Percentiles rank a stretch among this genome's conserved stretches.
These are phyloP conservation scores for Harpalus rubripes DNA, from an alignment of 2,888 invertebrate species.

Conservation along the genomic window DNA sequence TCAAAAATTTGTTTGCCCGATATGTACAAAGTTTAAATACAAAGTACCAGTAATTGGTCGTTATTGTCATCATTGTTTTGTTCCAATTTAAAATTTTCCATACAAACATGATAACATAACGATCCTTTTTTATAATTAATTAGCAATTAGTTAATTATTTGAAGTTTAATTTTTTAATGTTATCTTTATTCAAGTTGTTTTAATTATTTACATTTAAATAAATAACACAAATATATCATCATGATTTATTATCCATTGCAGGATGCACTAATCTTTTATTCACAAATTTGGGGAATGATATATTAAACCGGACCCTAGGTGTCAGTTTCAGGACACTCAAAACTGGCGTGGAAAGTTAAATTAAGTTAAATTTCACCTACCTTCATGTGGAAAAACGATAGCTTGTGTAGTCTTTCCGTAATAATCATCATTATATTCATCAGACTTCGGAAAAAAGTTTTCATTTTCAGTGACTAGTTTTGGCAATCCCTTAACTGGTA, in stretches of 20 bases:
- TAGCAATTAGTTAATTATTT: conserved; percentile 6
- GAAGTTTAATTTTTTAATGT: background rate
- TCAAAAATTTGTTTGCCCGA: conserved; percentile 17
- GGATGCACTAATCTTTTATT: too few species aligned
- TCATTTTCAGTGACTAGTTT: conserved; percentile 88
- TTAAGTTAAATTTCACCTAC: conserved; percentile 75
- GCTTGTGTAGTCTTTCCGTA: conserved; percentile 92
- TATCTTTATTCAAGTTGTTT: background rate
- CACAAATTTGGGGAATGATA: too few species aligned
- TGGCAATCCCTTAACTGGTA: conserved; percentile 83
- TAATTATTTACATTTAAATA: too few species aligned
- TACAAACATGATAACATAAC: conserved; percentile 50
- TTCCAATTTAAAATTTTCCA: conserved; percentile 50
- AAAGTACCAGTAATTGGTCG: conserved; percentile 21
- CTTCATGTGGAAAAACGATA: conserved; percentile 89
- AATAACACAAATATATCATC: too few species aligned
- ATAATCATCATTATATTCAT: conserved; percentile 86
- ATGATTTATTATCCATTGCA: too few species aligned
- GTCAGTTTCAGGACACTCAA: background rate
- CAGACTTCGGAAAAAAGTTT: conserved; percentile 80
- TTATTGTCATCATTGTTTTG: conserved; percentile 49
- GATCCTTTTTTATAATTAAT: conserved; percentile 23
- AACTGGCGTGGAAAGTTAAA: background rate
- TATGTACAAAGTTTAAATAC: conserved; percentile 28
- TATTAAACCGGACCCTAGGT: too few species aligned